Conservation (phyloP, 2,797 vertebrate genomes). For the Nannoperca australis region DNA sequence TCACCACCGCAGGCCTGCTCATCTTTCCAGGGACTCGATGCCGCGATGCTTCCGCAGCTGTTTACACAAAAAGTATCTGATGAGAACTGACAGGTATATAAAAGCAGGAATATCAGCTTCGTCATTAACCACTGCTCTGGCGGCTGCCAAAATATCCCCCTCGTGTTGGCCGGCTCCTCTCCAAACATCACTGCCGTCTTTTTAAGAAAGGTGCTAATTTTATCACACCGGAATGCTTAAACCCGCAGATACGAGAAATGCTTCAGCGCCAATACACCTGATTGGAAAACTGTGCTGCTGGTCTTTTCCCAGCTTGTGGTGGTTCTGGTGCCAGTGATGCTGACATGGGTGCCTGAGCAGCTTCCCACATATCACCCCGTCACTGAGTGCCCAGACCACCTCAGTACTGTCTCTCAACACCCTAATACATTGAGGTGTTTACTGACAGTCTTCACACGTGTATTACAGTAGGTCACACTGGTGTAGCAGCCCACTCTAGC, state of each 20-base stretch:
- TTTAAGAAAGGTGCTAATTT: slow-evolving; percentile 86
- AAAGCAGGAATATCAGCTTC: slow-evolving; percentile 82
- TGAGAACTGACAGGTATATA: slow-evolving; percentile 87
- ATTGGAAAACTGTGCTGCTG: slow-evolving; percentile 20
- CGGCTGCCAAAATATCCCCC: slow-evolving; percentile 84
- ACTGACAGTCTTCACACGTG: slow-evolving; percentile 74
- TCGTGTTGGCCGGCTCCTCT: slow-evolving; percentile 70
- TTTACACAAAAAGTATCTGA: slow-evolving; percentile 80
- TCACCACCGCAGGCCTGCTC: slow-evolving; percentile 50
- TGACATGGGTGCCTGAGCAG: slow-evolving; percentile 37
- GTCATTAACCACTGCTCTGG: slow-evolving; percentile 68
- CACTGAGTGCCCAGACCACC: slow-evolving; percentile 37
- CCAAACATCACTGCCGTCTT: slow-evolving; percentile 73
- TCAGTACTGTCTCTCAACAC: slow-evolving; percentile 65
- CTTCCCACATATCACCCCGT: slow-evolving; percentile 53
- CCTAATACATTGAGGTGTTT: slow-evolving; percentile 70
- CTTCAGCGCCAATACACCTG: slow-evolving; percentile 55
- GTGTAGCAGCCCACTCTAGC: slow-evolving; percentile 32
- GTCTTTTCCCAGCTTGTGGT: slow-evolving; percentile 26
- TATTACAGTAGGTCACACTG: slow-evolving; percentile 59
- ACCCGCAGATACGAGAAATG: slow-evolving; percentile 74
- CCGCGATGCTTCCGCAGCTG: slow-evolving; percentile 10
- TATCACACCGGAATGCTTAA: slow-evolving; percentile 76
- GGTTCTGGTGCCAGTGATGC: slow-evolving; percentile 36
- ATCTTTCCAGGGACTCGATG: slow-evolving; percentile 64